These are phyloP conservation scores for Cariama cristata DNA, from an alignment of 2,113 vertebrate species.

Conservation along the genomic window DNA sequence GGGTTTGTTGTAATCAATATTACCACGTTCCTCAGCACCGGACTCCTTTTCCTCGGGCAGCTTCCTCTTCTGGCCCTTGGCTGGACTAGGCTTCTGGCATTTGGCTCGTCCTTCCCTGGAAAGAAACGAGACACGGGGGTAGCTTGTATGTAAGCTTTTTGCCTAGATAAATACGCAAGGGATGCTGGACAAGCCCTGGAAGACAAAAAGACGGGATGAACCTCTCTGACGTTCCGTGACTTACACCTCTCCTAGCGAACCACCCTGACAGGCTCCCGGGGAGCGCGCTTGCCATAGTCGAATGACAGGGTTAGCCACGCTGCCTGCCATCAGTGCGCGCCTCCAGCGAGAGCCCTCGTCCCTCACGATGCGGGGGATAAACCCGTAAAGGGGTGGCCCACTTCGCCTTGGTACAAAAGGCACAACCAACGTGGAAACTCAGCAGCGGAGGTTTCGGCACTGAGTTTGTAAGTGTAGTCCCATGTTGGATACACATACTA, in stretches of 20 bases:
- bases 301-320: not conserved
- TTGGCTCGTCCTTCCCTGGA: constrained; percentile 67
- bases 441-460: not conserved
- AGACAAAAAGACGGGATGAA: not conserved
- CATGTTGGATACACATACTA: not conserved
- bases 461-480: not conserved
- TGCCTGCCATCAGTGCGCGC: fast-evolving
- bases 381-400: fast-evolving
- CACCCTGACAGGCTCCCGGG: not conserved
- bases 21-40: constrained; percentile 52
- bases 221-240: not conserved
- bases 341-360: not conserved
- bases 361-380: not conserved
- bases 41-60: constrained; percentile 27
- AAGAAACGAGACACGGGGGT: not conserved
- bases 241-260: not conserved
- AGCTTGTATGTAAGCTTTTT: not conserved
- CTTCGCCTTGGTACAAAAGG: not conserved
- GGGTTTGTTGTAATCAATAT: not conserved
- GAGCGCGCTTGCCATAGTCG: fast-evolving
- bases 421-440: not conserved
- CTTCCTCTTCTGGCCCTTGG: constrained; percentile 60
- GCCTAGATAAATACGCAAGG: not conserved
- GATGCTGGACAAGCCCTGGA: not conserved
- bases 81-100: constrained; percentile 62